phyloP scores from a whole-genome alignment of 2,797 vertebrate species.

The Hippocampus kuda region DNA sequence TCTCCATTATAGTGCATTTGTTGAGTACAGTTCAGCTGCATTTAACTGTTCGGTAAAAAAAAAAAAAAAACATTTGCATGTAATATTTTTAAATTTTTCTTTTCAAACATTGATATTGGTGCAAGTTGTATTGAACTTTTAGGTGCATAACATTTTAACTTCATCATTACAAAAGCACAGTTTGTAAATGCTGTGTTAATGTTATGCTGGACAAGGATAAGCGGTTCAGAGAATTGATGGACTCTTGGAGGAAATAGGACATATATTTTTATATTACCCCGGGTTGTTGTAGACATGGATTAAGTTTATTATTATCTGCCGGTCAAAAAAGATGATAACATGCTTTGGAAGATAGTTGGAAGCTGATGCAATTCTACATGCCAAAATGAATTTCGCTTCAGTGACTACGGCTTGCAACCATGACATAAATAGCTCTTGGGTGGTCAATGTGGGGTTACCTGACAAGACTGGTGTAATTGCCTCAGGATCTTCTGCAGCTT shows the following conservation, averaged over 20 bases:
- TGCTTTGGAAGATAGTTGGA: background rate
- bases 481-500: conserved; percentile 97
- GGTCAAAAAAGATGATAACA: background rate
- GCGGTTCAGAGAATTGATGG: too few species aligned
- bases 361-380: background rate
- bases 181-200: background rate
- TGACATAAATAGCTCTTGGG: background rate
- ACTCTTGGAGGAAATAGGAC: background rate
- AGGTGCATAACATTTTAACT: too few species aligned
- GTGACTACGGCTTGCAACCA: background rate
- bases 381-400: background rate
- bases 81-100: too few species aligned
- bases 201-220: background rate
- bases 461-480: conserved; percentile 97
- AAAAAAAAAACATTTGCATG: too few species aligned
- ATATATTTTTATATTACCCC: background rate
- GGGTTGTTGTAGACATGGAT: background rate
- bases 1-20: too few species aligned
- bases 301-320: background rate
- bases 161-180: background rate
- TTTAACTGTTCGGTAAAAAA: too few species aligned
- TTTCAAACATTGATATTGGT: too few species aligned
- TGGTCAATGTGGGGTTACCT: conserved; percentile 65
- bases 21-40: too few species aligned
- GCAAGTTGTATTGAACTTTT: too few species aligned